Evolutionary conservation across 53 echinoderm and acorn worm genomes (phyloP).

Genomic region (Holothuria leucospilota): DNA sequence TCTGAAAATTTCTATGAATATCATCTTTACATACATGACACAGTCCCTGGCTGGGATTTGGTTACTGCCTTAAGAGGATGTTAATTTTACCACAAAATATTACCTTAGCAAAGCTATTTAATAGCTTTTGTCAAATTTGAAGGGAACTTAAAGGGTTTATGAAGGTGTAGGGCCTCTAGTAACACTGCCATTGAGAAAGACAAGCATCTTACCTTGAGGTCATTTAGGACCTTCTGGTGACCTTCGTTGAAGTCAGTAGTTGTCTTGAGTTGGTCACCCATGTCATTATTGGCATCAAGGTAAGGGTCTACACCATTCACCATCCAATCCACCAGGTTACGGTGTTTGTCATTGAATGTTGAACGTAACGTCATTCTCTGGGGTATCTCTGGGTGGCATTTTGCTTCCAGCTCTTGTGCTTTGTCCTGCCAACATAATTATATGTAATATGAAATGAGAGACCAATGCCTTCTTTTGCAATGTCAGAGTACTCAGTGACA

Average conservation of each 20-base stretch:
- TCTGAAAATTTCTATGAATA: too few relatives aligned
- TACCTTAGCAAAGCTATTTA: too few relatives aligned
- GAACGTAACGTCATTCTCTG: slow-evolving; percentile 67
- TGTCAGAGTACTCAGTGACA: neutral
- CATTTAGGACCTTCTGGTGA: slow-evolving; percentile 83
- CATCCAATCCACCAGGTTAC: slow-evolving; percentile 88
- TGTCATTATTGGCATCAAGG: slow-evolving; percentile 81
- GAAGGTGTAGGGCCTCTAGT: too few relatives aligned
- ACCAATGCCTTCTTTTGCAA: neutral
- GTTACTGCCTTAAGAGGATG: too few relatives aligned
- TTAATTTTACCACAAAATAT: too few relatives aligned
- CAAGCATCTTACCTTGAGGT: slow-evolving; percentile 77
- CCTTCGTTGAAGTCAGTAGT: slow-evolving; percentile 94
- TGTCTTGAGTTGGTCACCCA: slow-evolving; percentile 92
- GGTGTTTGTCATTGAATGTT: slow-evolving; percentile 87
- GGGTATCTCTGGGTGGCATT: slow-evolving; percentile 72
- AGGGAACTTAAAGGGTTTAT: too few relatives aligned
- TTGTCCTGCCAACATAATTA: slow-evolving; percentile 63
- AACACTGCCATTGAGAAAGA: neutral
- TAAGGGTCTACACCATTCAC: slow-evolving; percentile 91
- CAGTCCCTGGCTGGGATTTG: too few relatives aligned
- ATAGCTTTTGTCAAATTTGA: too few relatives aligned
- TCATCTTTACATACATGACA: too few relatives aligned
- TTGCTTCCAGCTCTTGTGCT: slow-evolving; percentile 73
- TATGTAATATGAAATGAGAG: too few relatives aligned